These are phyloP conservation scores for Mechanitis mazaeus DNA, from an alignment of 2,888 invertebrate genomes.

Conservation along the genomic window DNA sequence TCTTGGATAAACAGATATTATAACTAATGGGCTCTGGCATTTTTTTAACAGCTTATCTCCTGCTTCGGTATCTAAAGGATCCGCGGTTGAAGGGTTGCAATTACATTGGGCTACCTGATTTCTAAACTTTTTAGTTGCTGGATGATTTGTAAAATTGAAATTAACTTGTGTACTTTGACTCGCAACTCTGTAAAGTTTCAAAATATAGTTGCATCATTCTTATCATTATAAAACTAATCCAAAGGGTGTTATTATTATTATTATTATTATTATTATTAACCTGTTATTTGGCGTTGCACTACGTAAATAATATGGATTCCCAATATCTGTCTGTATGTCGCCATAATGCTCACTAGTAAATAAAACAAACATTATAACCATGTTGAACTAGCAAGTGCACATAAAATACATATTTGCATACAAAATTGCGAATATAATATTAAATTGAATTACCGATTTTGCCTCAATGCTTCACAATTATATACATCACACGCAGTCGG, in stretches of 20 bases:
- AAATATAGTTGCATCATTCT: neutral
- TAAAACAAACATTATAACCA: neutral
- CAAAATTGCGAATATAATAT: too few species aligned
- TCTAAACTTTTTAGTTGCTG: slow-evolving; percentile 25
- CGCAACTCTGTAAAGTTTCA: slow-evolving; percentile 36
- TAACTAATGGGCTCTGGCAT: slow-evolving; percentile 50
- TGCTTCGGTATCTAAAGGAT: slow-evolving; percentile 22
- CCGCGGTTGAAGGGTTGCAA: slow-evolving; percentile 30
- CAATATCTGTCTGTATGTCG: slow-evolving; percentile 6
- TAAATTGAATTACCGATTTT: too few species aligned
- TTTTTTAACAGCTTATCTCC: slow-evolving; percentile 31
- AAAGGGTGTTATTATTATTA: too few species aligned
- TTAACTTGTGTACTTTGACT: slow-evolving; percentile 57
- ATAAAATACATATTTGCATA: too few species aligned
- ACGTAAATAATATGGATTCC: neutral
- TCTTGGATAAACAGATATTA: slow-evolving; percentile 65
- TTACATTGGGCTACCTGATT: slow-evolving; percentile 45
- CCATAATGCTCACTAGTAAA: slow-evolving; percentile 10
- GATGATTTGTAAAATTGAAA: slow-evolving; percentile 34
- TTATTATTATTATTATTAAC: neutral
- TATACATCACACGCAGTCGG: too few species aligned
- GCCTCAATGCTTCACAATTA: too few species aligned
- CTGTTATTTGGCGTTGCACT: neutral
- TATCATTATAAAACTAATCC: too few species aligned
- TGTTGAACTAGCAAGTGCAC: too few species aligned